These are phyloP conservation scores for Agraylea sexmaculata DNA, from an alignment of 1,140 invertebrate species.

Conservation along the genomic window DNA sequence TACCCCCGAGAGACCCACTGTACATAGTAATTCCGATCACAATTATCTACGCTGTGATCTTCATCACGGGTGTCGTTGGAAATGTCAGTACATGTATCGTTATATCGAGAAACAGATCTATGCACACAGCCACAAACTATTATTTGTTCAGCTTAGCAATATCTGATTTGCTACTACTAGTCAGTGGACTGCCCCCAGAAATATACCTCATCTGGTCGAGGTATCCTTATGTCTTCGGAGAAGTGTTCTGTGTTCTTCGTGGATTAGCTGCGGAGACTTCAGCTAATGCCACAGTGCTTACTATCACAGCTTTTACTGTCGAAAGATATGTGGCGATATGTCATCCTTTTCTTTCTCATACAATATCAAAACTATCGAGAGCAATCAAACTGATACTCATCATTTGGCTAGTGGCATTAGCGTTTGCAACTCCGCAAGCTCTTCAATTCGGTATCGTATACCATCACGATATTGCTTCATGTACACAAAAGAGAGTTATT, in stretches of 20 bases:
- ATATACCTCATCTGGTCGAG: constrained; percentile 78
- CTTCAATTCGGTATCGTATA: constrained; percentile 55
- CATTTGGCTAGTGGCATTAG: constrained; percentile 58
- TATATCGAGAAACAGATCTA: constrained; percentile 80
- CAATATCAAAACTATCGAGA: constrained; percentile 68
- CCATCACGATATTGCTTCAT: constrained; percentile 38
- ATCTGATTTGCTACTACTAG: constrained; percentile 79
- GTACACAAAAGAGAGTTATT: constrained; percentile 46
- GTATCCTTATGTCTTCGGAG: constrained; percentile 80
- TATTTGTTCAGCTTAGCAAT: constrained; percentile 89
- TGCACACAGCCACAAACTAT: constrained; percentile 88
- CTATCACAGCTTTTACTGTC: constrained; percentile 69
- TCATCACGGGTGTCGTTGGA: constrained; percentile 75
- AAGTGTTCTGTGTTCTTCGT: constrained; percentile 72
- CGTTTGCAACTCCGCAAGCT: constrained; percentile 69
- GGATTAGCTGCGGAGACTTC: constrained; percentile 80
- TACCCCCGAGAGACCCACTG: constrained; percentile 55
- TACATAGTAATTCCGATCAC: constrained; percentile 67
- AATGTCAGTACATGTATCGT: constrained; percentile 90
- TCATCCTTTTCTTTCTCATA: constrained; percentile 64
- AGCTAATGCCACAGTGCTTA: constrained; percentile 85
- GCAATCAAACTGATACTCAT: constrained; percentile 61
- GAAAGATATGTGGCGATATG: constrained; percentile 73
- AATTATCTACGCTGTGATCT: constrained; percentile 71
- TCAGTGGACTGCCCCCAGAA: constrained; percentile 71